Percentiles rank a stretch among this genome's conserved stretches.
Conservation (phyloP, 1,140 invertebrate genomes). For the Lysiphlebus fabarum region DNA sequence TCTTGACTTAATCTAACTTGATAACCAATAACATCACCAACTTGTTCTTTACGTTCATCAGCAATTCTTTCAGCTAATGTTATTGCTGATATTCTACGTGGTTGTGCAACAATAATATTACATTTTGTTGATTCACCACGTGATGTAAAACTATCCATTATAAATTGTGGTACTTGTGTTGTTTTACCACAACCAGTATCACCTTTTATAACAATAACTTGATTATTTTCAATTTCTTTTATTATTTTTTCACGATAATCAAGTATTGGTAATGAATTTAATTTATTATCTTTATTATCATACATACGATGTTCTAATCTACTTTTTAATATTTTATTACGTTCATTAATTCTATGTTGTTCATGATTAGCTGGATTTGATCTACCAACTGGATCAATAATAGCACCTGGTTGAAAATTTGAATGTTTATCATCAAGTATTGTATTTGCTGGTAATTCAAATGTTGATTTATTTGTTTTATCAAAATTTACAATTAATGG, state of each 20-base stretch:
- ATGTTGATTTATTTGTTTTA: background rate
- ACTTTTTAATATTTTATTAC: constrained; percentile 15
- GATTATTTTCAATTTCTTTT: constrained; percentile 38
- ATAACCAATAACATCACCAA: constrained; percentile 77
- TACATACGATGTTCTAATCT: constrained; percentile 1
- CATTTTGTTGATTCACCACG: constrained; percentile 48
- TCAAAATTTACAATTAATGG: constrained; percentile 7
- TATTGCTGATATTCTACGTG: constrained; percentile 85
- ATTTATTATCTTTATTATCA: constrained; percentile 11
- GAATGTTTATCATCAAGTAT: constrained; percentile 3
- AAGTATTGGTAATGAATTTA: constrained; percentile 16
- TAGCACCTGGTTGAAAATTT: background rate
- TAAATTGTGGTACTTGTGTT: constrained; percentile 89
- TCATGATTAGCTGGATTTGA: background rate
- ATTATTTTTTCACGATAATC: constrained; percentile 30
- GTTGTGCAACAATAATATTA: constrained; percentile 87
- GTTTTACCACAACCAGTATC: constrained; percentile 88
- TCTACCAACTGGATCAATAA: constrained; percentile 26
- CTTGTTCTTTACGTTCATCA: constrained; percentile 71
- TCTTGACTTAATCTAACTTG: constrained; percentile 28
- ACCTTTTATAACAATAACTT: constrained; percentile 76
- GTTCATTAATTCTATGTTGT: background rate
- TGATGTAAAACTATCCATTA: constrained; percentile 69
- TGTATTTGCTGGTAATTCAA: background rate
- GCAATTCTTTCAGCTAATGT: constrained; percentile 83